phyloP scores from a whole-genome alignment of 2,113 vertebrate species.

The Fregata magnificens region DNA sequence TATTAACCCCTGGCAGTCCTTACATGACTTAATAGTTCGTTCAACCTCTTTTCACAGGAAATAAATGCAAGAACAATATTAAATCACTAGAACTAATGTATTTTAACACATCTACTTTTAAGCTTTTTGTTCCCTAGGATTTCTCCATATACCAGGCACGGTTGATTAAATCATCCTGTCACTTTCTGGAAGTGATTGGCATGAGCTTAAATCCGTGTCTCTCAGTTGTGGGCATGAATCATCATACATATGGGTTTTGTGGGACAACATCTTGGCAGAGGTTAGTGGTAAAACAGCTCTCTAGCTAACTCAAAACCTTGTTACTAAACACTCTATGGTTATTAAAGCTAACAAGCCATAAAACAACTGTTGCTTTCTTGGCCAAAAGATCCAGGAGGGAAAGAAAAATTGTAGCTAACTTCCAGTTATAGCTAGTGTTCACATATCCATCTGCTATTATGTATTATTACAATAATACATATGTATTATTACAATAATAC shows the following conservation, averaged over 20 bases:
- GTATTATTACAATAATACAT: too few species aligned
- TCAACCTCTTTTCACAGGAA: not conserved
- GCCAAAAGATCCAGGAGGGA: not conserved
- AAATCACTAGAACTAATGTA: not conserved
- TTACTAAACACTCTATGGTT: not conserved
- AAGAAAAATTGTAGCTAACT: not conserved
- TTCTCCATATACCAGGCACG: not conserved
- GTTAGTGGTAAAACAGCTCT: not conserved
- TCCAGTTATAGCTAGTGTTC: not conserved
- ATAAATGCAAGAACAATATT: not conserved
- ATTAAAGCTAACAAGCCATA: slow-evolving; percentile 3
- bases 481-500: too few species aligned
- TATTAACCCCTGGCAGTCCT: slow-evolving; percentile 35
- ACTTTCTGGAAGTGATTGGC: slow-evolving; percentile 20
- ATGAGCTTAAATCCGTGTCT: slow-evolving; percentile 4
- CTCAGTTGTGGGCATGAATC: slow-evolving; percentile 26
- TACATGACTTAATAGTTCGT: not conserved
- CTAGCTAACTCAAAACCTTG: not conserved
- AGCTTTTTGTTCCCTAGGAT: not conserved
- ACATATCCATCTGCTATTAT: not conserved
- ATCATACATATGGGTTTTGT: not conserved
- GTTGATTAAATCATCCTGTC: slow-evolving; percentile 10
- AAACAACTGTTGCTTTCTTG: not conserved
- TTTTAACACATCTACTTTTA: not conserved
- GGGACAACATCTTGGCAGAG: slow-evolving; percentile 8